Evolutionary conservation across 2,113 vertebrate genomes (phyloP).

Genomic region (Scolopax mira): DNA sequence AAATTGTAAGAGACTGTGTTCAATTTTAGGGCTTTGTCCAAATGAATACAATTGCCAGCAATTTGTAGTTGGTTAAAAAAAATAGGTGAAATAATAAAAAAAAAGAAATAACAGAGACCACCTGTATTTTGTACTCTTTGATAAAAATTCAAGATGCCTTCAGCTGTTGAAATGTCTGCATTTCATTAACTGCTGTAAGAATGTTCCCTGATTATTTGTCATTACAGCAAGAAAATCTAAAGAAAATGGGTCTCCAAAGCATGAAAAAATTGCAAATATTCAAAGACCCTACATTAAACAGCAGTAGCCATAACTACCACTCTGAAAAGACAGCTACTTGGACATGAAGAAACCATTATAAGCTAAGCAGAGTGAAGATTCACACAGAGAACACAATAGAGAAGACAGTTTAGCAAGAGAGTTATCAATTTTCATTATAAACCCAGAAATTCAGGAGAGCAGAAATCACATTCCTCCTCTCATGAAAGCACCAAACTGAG

Average conservation of each 20-base stretch:
- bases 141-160: background rate
- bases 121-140: background rate
- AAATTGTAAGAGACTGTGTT: background rate
- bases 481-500: background rate
- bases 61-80: background rate
- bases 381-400: background rate
- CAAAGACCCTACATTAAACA: background rate
- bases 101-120: background rate
- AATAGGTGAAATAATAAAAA: background rate
- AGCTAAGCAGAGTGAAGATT: background rate
- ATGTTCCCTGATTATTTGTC: background rate
- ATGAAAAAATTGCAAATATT: background rate
- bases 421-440: background rate
- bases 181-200: background rate
- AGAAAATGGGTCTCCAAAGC: background rate
- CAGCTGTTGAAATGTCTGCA: background rate
- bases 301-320: background rate
- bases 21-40: background rate
- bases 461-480: background rate
- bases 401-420: background rate
- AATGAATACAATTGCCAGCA: fast-evolving
- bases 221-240: background rate
- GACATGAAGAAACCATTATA: background rate
- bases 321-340: background rate
- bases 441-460: background rate